Conservation (phyloP, 2,797 vertebrate species). For the Setipinna tenuifilis region DNA sequence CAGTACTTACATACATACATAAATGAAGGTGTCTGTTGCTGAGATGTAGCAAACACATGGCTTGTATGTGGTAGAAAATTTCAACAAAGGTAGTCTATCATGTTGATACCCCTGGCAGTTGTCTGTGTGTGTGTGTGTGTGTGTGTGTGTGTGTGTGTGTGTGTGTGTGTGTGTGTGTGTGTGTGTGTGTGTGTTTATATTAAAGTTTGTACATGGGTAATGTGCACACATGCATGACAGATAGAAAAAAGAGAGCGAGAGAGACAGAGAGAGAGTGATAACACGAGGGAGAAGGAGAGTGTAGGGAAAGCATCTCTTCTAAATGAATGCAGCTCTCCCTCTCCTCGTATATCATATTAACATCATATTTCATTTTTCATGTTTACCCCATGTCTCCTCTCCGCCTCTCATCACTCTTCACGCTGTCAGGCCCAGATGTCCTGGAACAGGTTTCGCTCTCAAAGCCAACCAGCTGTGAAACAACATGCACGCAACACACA, state of each 20-base stretch:
- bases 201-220: background rate
- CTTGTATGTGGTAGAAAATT: background rate
- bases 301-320: background rate
- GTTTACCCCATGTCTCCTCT: background rate
- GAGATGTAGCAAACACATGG: background rate
- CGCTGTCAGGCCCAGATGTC: constrained; percentile 54
- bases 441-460: constrained; percentile 41
- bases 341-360: constrained; percentile 2
- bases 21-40: background rate
- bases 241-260: background rate
- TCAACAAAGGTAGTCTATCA: constrained; percentile 10
- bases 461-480: constrained; percentile 48
- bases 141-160: background rate
- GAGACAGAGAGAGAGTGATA: background rate
- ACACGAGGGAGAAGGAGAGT: background rate
- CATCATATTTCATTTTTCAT: constrained; percentile 1
- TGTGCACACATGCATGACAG: background rate
- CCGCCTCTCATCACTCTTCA: constrained; percentile 48
- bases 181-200: too few relatives aligned
- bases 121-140: background rate
- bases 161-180: background rate
- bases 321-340: background rate
- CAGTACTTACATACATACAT: background rate
- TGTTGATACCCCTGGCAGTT: background rate
- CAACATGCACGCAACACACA: background rate